Conservation (phyloP, 2,113 vertebrate species). For the Typhlomys cinereus region DNA sequence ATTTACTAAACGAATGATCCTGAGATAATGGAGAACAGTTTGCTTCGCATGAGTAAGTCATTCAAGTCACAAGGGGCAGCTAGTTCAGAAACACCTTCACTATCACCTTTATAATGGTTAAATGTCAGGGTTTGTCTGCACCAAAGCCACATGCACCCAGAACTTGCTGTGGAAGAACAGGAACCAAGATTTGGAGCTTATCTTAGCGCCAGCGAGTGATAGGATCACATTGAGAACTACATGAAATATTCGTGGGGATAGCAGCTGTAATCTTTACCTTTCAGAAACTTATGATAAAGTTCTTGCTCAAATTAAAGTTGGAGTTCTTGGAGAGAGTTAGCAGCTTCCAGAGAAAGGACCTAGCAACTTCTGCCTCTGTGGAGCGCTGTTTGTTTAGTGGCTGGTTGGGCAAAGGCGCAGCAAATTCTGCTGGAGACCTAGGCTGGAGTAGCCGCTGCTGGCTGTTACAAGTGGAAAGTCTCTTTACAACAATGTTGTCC, state of each 20-base stretch:
- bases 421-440: conserved; percentile 38
- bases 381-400: conserved; percentile 50
- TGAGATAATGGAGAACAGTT: neutral
- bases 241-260: neutral
- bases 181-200: rapidly evolving
- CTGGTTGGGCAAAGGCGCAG: conserved; percentile 3
- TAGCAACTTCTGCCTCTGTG: neutral
- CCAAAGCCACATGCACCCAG: neutral
- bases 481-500: neutral
- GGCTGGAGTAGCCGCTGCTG: neutral
- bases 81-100: neutral
- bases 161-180: neutral
- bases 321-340: neutral
- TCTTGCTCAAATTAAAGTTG: neutral
- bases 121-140: neutral
- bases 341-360: neutral
- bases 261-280: neutral
- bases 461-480: conserved; percentile 46
- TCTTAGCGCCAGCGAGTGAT: neutral
- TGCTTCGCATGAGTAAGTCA: neutral
- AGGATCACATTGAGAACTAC: neutral
- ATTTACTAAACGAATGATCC: neutral
- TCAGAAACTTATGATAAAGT: neutral
- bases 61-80: neutral
- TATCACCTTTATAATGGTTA: neutral